These are phyloP conservation scores for Poecilobothrus nobilitatus DNA, from an alignment of 2,888 invertebrate genomes.

Conservation along the genomic window DNA sequence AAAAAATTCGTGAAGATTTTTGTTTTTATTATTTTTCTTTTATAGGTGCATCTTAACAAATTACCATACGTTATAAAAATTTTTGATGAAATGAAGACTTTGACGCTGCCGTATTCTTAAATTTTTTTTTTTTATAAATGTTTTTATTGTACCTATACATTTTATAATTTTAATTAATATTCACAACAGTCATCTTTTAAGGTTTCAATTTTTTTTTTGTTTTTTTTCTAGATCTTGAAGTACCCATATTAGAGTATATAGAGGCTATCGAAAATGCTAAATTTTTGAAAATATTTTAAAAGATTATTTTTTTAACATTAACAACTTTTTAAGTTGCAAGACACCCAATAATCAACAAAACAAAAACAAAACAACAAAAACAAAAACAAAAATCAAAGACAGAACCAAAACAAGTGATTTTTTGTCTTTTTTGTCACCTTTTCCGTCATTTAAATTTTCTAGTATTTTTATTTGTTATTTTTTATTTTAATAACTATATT, in stretches of 20 bases:
- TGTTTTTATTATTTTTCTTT: not conserved
- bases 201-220: not conserved
- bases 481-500: not conserved
- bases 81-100: not conserved
- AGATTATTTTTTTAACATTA: no score
- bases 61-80: not conserved
- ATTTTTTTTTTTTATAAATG: not conserved
- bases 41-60: not conserved
- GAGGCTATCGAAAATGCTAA: not conserved
- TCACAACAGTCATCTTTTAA: not conserved
- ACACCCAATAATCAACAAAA: not conserved
- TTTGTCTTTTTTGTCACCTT: not conserved
- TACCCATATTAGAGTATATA: not conserved
- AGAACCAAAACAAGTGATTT: not conserved
- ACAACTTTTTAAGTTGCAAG: not conserved
- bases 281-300: no score
- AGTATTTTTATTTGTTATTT: not conserved
- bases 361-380: not conserved
- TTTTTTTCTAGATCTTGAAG: no score
- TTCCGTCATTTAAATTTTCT: not conserved
- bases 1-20: not conserved
- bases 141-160: not conserved
- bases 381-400: no score
- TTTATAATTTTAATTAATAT: not conserved
- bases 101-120: not conserved